These are phyloP conservation scores for Daubentonia madagascariensis DNA, from an alignment of 2,113 vertebrate genomes.

Conservation along the genomic window DNA sequence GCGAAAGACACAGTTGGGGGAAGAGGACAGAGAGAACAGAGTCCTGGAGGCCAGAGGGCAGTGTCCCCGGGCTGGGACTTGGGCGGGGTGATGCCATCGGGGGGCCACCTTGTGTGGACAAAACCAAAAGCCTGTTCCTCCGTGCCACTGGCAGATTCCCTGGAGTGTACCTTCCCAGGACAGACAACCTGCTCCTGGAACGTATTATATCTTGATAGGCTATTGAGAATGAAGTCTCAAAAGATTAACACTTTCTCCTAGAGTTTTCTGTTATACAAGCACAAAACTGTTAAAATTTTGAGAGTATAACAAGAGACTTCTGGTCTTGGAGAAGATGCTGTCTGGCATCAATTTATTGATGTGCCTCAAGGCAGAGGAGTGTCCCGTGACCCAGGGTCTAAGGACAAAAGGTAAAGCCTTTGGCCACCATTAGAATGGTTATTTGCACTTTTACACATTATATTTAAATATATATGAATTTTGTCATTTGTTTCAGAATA, in stretches of 20 bases:
- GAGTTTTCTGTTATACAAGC: too few species aligned
- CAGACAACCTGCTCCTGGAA: too few species aligned
- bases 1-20: not conserved
- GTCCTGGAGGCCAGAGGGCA: too few species aligned
- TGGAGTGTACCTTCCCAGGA: not conserved
- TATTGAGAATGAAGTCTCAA: not conserved
- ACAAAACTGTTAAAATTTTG: not conserved
- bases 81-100: accelerated
- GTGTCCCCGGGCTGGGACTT: not conserved
- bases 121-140: not conserved
- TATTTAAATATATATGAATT: not conserved
- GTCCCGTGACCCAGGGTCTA: not conserved
- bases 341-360: not conserved
- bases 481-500: not conserved
- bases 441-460: not conserved
- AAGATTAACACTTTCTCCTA: not conserved
- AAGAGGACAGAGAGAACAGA: not conserved
- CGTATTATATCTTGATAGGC: not conserved
- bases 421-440: accelerated
- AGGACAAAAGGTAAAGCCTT: accelerated
- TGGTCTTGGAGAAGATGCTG: not conserved
- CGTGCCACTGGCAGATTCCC: accelerated
- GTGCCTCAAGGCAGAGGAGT: not conserved
- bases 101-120: accelerated
- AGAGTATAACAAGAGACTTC: not conserved